Percentiles rank a stretch among this genome's conserved stretches.
Evolutionary conservation across 2,797 vertebrate genomes (phyloP).

Genomic region (Nannoperca obscura): DNA sequence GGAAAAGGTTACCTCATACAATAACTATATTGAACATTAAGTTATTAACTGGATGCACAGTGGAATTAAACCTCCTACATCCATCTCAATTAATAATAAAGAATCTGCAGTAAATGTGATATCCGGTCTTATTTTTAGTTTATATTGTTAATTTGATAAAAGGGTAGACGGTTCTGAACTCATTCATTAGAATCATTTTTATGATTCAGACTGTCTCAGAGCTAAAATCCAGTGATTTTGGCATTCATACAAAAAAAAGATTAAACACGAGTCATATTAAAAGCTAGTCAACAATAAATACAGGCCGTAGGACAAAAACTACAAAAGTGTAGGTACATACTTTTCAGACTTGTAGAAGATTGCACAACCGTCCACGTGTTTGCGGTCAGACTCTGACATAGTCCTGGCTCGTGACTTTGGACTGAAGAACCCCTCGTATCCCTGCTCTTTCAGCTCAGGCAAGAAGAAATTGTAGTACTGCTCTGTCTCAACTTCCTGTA

Average conservation of each 20-base stretch:
- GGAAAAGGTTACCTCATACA: neutral
- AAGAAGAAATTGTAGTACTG: slow-evolving; percentile 98
- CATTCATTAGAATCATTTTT: neutral
- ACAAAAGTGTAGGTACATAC: slow-evolving; percentile 79
- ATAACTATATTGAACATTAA: neutral
- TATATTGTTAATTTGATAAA: neutral
- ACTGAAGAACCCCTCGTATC: slow-evolving; percentile 98
- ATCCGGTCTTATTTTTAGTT: neutral
- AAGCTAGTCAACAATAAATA: neutral
- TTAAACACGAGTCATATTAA: neutral
- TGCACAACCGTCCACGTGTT: slow-evolving; percentile 98
- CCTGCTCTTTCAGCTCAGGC: slow-evolving; percentile 96
- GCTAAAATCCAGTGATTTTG: neutral
- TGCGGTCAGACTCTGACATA: slow-evolving; percentile 98
- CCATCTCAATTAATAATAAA: neutral
- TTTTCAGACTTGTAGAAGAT: slow-evolving; percentile 97
- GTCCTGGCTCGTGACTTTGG: slow-evolving; percentile 98
- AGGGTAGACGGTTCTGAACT: neutral
- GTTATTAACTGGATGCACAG: neutral
- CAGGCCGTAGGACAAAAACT: neutral
- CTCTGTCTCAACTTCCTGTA: slow-evolving; percentile 96
- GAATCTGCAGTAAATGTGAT: neutral
- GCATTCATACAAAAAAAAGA: neutral
- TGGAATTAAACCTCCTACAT: neutral
- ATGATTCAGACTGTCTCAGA: neutral